A percentile compares a stretch with the other conserved stretches of the same genome.
Conservation (phyloP, 30 jellyfish, hydroid and myxozoan genomes). For the Sanderia malayensis region DNA sequence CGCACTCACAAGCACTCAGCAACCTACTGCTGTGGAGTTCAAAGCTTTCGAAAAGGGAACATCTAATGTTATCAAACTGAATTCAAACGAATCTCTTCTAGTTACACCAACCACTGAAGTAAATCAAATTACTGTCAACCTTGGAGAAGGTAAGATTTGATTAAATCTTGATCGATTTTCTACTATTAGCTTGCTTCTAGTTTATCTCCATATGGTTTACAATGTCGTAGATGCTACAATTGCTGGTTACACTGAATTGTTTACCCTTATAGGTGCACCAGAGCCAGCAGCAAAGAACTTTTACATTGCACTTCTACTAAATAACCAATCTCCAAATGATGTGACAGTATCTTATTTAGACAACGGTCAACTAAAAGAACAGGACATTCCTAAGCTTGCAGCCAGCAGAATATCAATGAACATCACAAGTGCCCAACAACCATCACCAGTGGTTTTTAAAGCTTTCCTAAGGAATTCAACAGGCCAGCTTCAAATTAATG, state of each 20-base stretch:
- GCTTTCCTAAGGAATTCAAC: slow-evolving; percentile 21
- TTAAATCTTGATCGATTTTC: too few relatives aligned
- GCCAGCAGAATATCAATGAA: slow-evolving; percentile 3
- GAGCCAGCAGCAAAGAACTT: too few relatives aligned
- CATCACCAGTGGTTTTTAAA: slow-evolving; percentile 24
- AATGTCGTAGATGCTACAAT: too few relatives aligned
- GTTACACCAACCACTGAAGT: too few relatives aligned
- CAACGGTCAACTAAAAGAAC: slow-evolving; percentile 8
- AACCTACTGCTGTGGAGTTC: slow-evolving; percentile 48
- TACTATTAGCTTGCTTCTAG: too few relatives aligned
- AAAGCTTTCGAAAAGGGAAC: slow-evolving; percentile 69
- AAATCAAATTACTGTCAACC: too few relatives aligned
- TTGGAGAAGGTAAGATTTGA: too few relatives aligned
- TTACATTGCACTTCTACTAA: too few relatives aligned
- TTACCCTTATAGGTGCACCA: too few relatives aligned
- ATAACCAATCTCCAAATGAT: background rate
- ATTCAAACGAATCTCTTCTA: too few relatives aligned
- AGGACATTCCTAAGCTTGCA: slow-evolving; percentile 18
- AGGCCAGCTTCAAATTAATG: background rate
- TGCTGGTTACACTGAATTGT: too few relatives aligned
- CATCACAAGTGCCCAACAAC: slow-evolving; percentile 18
- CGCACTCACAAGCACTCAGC: slow-evolving; percentile 35
- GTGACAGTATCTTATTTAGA: background rate
- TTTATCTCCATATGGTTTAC: too few relatives aligned
- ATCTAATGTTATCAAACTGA: slow-evolving; percentile 14